Evolutionary conservation across 2,113 vertebrate genomes (phyloP), one percentile per base, ranked within the genome.

Genomic region (Gila orcuttii): DNA sequence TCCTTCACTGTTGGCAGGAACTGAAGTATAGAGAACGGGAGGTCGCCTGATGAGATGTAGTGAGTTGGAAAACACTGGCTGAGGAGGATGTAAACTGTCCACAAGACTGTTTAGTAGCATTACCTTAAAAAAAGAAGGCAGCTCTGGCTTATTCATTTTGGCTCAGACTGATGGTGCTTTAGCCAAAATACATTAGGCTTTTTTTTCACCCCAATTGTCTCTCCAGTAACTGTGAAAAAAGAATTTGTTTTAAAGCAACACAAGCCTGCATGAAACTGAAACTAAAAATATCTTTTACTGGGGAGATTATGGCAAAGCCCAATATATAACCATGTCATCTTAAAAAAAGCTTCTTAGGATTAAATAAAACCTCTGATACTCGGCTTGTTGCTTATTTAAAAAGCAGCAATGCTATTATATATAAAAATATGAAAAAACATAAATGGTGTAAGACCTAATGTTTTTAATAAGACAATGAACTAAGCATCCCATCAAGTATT

Each of bases 311-410:
- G 10, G 81, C 60, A 62, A 66, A 88, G 89, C 78, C 59, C 76
- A 88, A 91, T 60, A 86, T 78, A 85, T 85, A 83, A 88, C 80
- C 7, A 77, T 88, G 86, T 89, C 90, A 89, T 88, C 83, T 88
- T 91, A 68, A 87, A 87, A 42, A 91, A 91, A 90, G 86, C 90
- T 87, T 87, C 88, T 89, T 84, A 87, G 90, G 90, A 92, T 93
- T 92, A 93, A 85, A 87, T 76, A 71, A 76, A 77, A 87, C 84
- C 68, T 86, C 86, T 33, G 62, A 89, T 57, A 88, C 85, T 90
- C 75, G 83, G 68, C 87, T 71, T 87, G 88, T 69, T 87, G 83
- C 89, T 87, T 83, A 86, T 86, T 86, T 88, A 86, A 89, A 71
- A 42, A 23, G 33, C 9, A n/a, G 68, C 10, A 42, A 71, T 71